Evolutionary conservation across 1,140 invertebrate genomes (phyloP).

Genomic region (Ephestia elutella): DNA sequence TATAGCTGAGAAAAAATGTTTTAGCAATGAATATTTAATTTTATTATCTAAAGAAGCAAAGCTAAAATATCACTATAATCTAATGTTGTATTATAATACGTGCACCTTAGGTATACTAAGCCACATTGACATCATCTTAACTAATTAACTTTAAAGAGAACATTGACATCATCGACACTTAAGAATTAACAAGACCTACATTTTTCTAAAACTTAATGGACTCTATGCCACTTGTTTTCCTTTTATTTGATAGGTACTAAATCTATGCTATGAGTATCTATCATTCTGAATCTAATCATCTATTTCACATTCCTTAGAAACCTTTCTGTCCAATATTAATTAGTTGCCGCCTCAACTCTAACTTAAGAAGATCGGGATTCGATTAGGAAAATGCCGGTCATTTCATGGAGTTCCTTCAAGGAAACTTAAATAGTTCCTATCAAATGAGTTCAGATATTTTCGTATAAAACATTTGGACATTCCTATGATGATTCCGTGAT

Average conservation of each 20-base stretch:
- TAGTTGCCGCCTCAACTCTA: constrained; percentile 3
- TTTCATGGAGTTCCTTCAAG: constrained; percentile 7
- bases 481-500: too few relatives aligned
- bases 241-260: too few relatives aligned
- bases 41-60: background rate
- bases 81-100: too few relatives aligned
- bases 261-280: too few relatives aligned
- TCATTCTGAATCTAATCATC: background rate
- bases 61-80: background rate
- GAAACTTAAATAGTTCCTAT: constrained; percentile 14
- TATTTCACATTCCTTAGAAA: background rate
- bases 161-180: too few relatives aligned
- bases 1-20: background rate
- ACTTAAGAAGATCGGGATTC: background rate
- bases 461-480: background rate
- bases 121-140: too few relatives aligned
- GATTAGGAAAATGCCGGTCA: constrained; percentile 13
- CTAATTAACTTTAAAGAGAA: too few relatives aligned
- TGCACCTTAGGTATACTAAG: too few relatives aligned
- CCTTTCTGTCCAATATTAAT: constrained; percentile 4
- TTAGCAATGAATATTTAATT: background rate
- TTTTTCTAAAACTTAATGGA: too few relatives aligned
- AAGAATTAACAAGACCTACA: too few relatives aligned
- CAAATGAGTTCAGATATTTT: background rate
- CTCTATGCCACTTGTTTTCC: too few relatives aligned